These are phyloP conservation scores for Opisthocomus hoazin DNA, from an alignment of 2,113 vertebrate species.

Conservation along the genomic window DNA sequence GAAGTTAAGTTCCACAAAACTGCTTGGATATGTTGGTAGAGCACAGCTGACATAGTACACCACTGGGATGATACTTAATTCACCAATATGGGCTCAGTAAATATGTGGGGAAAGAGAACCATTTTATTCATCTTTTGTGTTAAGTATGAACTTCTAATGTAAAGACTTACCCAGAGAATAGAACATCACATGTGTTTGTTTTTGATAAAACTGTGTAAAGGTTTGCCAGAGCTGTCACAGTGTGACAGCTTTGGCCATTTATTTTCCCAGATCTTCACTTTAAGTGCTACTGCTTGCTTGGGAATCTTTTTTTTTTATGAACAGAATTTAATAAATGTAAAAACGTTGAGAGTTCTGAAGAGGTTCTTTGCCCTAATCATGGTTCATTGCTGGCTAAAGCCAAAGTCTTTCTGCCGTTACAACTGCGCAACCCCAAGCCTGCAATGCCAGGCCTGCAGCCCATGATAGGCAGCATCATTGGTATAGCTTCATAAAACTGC, in stretches of 20 bases:
- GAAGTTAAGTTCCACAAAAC: not conserved
- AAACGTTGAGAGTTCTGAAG: not conserved
- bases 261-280: conserved; percentile 24
- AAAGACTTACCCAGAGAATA: conserved; percentile 26
- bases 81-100: conserved; percentile 3
- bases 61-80: not conserved
- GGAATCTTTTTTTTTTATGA: not conserved
- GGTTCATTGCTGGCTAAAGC: not conserved
- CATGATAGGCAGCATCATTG: not conserved
- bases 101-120: not conserved
- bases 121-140: conserved; percentile 12
- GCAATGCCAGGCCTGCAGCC: not conserved
- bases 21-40: not conserved
- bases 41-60: not conserved
- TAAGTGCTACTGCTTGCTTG: not conserved
- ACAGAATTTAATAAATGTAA: not conserved
- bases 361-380: not conserved
- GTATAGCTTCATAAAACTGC: not conserved
- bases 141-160: conserved; percentile 43
- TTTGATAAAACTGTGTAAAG: conserved; percentile 48
- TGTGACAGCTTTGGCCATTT: not conserved
- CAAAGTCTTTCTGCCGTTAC: not conserved
- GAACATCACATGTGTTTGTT: conserved; percentile 33
- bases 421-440: not conserved
- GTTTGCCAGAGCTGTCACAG: conserved; percentile 42